These are phyloP conservation scores for Eristalis pertinax DNA, from an alignment of 2,888 invertebrate genomes.

Conservation along the genomic window DNA sequence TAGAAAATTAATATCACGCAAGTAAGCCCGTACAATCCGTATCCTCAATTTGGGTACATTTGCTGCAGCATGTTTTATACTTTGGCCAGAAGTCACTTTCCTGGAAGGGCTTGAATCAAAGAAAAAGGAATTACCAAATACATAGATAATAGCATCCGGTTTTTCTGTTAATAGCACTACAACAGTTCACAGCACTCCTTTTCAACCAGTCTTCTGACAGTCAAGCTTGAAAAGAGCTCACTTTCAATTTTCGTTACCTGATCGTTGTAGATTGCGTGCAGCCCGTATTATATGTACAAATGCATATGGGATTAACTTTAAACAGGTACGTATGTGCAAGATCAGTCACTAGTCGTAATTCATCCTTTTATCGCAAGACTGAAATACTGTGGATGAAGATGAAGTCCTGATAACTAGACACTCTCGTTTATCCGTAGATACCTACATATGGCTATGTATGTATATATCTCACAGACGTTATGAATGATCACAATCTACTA, in stretches of 20 bases:
- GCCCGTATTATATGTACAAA: not conserved
- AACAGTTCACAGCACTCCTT: not conserved
- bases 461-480: not conserved
- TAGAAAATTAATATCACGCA: not conserved
- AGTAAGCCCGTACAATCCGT: not conserved
- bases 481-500: not conserved
- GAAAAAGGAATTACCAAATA: not conserved
- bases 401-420: not conserved
- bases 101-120: not conserved
- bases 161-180: not conserved
- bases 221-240: not conserved
- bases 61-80: not conserved
- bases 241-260: not conserved
- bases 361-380: not conserved
- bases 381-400: not conserved
- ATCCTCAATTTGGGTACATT: not conserved
- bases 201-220: not conserved
- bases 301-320: not conserved
- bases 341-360: not conserved
- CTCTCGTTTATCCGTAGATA: not conserved
- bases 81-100: not conserved
- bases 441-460: not conserved
- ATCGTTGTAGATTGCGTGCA: not conserved
- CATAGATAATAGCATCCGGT: not conserved
- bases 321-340: not conserved